Conservation (phyloP, 2,888 invertebrate genomes). For the Apantesis nais region DNA sequence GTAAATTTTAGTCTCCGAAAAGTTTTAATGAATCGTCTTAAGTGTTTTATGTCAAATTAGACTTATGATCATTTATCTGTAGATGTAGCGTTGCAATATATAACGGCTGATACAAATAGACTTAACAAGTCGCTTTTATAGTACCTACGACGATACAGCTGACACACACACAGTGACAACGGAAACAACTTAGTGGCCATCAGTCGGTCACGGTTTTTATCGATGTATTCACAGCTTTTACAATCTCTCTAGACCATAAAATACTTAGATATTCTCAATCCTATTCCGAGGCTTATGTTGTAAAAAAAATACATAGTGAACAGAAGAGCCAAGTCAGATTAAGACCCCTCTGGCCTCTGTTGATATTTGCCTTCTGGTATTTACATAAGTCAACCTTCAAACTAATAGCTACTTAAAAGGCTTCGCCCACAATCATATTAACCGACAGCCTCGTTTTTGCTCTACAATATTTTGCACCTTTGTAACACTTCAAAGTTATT, state of each 20-base stretch:
- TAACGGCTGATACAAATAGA: too few species aligned
- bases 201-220: neutral
- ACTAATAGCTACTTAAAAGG: conserved; percentile 49
- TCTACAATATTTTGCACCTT: conserved; percentile 4
- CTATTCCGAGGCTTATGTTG: too few species aligned
- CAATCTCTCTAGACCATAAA: neutral
- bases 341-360: neutral
- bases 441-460: conserved; percentile 1
- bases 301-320: neutral
- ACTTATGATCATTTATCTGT: neutral
- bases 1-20: conserved; percentile 17
- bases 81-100: neutral
- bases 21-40: neutral
- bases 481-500: conserved; percentile 5
- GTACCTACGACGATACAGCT: too few species aligned
- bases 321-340: too few species aligned
- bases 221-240: neutral
- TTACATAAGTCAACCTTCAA: conserved; percentile 35
- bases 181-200: neutral
- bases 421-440: conserved; percentile 31
- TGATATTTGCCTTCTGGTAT: conserved; percentile 3
- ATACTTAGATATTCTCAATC: neutral
- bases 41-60: neutral
- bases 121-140: too few species aligned
- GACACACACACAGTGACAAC: too few species aligned